These are phyloP conservation scores for Watsonalla cultraria DNA, from an alignment of 2,888 invertebrate species.

Conservation along the genomic window DNA sequence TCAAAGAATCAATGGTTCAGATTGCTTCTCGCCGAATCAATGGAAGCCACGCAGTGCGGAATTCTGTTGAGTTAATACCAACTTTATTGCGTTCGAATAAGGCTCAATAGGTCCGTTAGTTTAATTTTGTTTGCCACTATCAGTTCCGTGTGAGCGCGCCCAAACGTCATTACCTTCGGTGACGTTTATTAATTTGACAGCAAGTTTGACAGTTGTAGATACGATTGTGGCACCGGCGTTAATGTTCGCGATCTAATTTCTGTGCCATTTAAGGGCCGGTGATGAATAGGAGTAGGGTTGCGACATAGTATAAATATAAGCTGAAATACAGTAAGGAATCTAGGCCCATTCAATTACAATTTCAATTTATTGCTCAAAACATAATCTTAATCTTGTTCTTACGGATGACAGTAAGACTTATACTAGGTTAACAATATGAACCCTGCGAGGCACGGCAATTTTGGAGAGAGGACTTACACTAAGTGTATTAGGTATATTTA, in stretches of 20 bases:
- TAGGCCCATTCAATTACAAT: too few relatives aligned
- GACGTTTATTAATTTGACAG: constrained; percentile 64
- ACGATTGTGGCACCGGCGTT: constrained; percentile 45
- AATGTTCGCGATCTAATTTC: constrained; percentile 55
- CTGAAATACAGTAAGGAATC: too few relatives aligned
- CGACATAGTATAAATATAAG: too few relatives aligned
- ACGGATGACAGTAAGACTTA: too few relatives aligned
- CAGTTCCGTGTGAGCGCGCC: constrained; percentile 56
- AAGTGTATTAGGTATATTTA: too few relatives aligned
- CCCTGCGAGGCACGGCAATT: too few relatives aligned
- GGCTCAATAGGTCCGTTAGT: constrained; percentile 10
- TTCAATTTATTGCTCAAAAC: too few relatives aligned
- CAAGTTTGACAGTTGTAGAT: constrained; percentile 58
- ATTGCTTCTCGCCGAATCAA: constrained; percentile 58
- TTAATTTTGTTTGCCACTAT: constrained; percentile 39
- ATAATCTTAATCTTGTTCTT: too few relatives aligned
- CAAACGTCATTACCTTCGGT: constrained; percentile 55
- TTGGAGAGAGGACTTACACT: too few relatives aligned
- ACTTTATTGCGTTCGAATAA: constrained; percentile 17
- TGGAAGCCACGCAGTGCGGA: constrained; percentile 14
- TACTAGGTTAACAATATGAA: too few relatives aligned
- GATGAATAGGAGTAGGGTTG: neutral
- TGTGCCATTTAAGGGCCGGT: constrained; percentile 41
- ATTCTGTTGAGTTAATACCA: constrained; percentile 13
- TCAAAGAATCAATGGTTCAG: constrained; percentile 49